These are phyloP conservation scores for Syngnathus typhle DNA, from an alignment of 2,113 vertebrate species.

Conservation along the genomic window DNA sequence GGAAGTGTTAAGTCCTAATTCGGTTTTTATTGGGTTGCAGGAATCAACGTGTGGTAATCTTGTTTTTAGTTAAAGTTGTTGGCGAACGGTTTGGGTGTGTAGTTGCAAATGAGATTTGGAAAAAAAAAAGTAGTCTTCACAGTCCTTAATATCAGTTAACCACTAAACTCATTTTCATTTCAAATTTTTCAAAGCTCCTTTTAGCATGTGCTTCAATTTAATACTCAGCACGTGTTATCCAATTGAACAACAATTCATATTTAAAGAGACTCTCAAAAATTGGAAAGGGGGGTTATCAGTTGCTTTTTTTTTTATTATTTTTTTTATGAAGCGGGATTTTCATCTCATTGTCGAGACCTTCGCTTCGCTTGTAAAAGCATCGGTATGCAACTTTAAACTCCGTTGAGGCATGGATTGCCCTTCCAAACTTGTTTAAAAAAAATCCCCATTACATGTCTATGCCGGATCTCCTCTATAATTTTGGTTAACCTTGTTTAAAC, in stretches of 20 bases:
- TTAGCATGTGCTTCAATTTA: background rate
- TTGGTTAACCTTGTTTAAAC: slow-evolving; percentile 42
- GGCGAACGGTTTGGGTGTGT: too few species aligned
- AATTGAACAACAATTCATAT: background rate
- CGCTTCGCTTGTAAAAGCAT: background rate
- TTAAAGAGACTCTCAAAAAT: background rate
- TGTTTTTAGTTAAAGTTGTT: too few species aligned
- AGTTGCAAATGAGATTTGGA: background rate
- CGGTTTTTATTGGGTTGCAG: too few species aligned
- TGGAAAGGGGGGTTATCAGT: background rate
- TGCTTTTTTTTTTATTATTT: background rate
- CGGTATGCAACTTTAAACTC: background rate
- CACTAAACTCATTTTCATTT: background rate
- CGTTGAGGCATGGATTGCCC: background rate
- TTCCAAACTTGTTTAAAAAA: background rate
- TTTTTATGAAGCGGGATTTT: background rate
- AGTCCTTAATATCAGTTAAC: background rate
- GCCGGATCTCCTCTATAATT: background rate
- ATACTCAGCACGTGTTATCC: background rate
- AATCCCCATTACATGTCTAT: background rate
- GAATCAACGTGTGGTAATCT: too few species aligned
- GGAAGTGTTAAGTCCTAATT: background rate
- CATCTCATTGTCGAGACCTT: background rate
- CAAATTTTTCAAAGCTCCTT: background rate
- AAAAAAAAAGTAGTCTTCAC: background rate